Conservation (phyloP, 2,797 vertebrate genomes). For the Labeo calbasu region DNA sequence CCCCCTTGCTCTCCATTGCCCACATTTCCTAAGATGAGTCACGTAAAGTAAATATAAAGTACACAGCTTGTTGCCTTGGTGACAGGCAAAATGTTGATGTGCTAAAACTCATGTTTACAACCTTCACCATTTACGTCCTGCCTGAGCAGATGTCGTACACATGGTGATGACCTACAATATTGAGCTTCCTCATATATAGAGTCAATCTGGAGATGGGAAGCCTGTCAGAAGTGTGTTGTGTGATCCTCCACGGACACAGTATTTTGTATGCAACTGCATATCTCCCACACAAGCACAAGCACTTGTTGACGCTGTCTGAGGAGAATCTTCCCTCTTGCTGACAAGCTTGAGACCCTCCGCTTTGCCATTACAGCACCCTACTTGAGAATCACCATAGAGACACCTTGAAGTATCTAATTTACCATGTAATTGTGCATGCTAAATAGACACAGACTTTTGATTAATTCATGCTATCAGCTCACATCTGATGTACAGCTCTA, state of each 20-base stretch:
- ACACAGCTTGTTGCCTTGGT: slow-evolving; percentile 59
- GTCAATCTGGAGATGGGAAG: background rate
- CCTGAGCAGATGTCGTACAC: slow-evolving; percentile 10
- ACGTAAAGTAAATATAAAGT: slow-evolving; percentile 51
- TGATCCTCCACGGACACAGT: background rate
- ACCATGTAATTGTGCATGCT: slow-evolving; percentile 40
- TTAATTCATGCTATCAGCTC: background rate
- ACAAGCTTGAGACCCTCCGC: slow-evolving; percentile 46
- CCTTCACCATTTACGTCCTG: background rate
- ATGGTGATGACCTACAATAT: background rate
- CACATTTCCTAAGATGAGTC: slow-evolving; percentile 44
- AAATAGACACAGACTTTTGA: slow-evolving; percentile 23
- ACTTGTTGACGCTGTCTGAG: slow-evolving; percentile 47
- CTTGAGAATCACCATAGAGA: slow-evolving; percentile 61
- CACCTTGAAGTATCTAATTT: slow-evolving; percentile 58
- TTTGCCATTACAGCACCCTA: slow-evolving; percentile 51
- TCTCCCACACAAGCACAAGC: slow-evolving; percentile 38
- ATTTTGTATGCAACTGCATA: slow-evolving; percentile 43
- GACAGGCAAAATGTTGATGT: slow-evolving; percentile 54
- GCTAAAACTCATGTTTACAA: slow-evolving; percentile 43
- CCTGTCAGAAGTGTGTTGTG: background rate
- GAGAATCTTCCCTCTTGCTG: slow-evolving; percentile 47
- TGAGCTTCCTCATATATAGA: background rate
- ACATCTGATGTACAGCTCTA: slow-evolving; percentile 1
- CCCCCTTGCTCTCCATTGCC: slow-evolving; percentile 16